Evolutionary conservation across 2,888 invertebrate genomes (phyloP), one percentile per base, ranked within the genome.

Genomic region (Parasteatoda lunata): DNA sequence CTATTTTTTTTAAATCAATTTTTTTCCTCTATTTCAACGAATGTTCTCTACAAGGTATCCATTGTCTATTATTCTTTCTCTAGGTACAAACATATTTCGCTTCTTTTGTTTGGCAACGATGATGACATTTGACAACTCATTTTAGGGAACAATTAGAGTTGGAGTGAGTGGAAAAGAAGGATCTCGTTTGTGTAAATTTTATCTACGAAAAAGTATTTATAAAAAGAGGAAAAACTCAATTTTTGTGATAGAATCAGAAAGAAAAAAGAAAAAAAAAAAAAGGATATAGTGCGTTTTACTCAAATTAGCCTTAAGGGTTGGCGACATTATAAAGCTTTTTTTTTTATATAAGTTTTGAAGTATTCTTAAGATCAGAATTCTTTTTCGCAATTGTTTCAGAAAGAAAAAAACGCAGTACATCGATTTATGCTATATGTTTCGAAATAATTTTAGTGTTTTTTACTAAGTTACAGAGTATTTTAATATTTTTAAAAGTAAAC

Each of bases 61-160:
- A 75, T 81, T 81, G 81, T 81, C 68, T 81, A n/a, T 51, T 47
- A 51, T 64, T 73, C 80, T 80, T 77, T 72, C 72, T 77, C 15
- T 54, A 49, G 65, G 30, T 30, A 59, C 76, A 85, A 80, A 80
- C 79, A 80, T 85, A 71, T 71, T 76, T 71, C 13, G 49, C 51
- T 64, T n/a, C 80, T 69, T 85, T 85, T 85, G 85, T 85, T 80
- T 71, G 85, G 76, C 30, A 30, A 30, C 49, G 59, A 79, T 54
- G 75, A 80, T 76, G 80, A 85, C 71, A 71, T 85, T 76, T 85
- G 64, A 71, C 70, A 85, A 80, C 80, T 85, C 80, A 80, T 80
- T 85, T 80, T 80, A 75, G 85, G 48, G 85, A 85, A 85, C 85
- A 85, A 85, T 85, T 83, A 85, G 71, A 76, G 64, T 11, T 7